Evolutionary conservation across 2,888 invertebrate species (phyloP).

Genomic region (Melinaea marsaeus): DNA sequence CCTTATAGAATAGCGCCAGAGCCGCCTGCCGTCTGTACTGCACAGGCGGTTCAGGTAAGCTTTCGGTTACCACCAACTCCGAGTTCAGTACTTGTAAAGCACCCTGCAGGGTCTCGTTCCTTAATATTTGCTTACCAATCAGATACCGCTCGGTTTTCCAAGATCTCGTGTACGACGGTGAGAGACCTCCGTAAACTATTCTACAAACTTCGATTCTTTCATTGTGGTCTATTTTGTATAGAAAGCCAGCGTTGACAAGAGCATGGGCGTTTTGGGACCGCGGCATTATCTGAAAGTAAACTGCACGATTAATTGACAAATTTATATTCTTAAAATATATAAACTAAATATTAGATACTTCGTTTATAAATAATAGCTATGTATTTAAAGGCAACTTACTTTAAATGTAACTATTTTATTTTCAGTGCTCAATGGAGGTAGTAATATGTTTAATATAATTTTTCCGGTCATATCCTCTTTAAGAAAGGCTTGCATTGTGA

Average conservation of each 20-base stretch:
- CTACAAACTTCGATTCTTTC: slow-evolving; percentile 45
- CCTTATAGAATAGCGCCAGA: slow-evolving; percentile 82
- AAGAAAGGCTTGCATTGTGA: slow-evolving; percentile 51
- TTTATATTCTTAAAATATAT: background rate
- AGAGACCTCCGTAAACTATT: slow-evolving; percentile 79
- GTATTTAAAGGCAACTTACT: slow-evolving; percentile 37
- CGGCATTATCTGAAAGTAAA: slow-evolving; percentile 79
- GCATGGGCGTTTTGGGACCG: slow-evolving; percentile 85
- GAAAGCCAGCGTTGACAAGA: slow-evolving; percentile 84
- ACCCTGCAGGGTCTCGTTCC: slow-evolving; percentile 59
- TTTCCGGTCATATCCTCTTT: slow-evolving; percentile 50
- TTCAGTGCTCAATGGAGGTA: slow-evolving; percentile 69
- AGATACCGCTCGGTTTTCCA: slow-evolving; percentile 70
- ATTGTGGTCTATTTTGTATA: slow-evolving; percentile 68
- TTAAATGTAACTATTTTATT: slow-evolving; percentile 79
- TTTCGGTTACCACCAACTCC: slow-evolving; percentile 52
- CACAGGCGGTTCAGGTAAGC: slow-evolving; percentile 77
- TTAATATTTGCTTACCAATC: slow-evolving; percentile 56
- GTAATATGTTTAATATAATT: slow-evolving; percentile 69
- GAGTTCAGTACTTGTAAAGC: slow-evolving; percentile 42
- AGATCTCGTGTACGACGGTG: slow-evolving; percentile 64
- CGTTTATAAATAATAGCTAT: background rate
- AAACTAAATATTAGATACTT: background rate
- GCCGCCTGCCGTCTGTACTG: slow-evolving; percentile 79
- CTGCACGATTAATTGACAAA: background rate